Base-by-base conservation (phyloP, 2,888 invertebrate genomes). In the Cyrtodaria siliqua region DNA sequence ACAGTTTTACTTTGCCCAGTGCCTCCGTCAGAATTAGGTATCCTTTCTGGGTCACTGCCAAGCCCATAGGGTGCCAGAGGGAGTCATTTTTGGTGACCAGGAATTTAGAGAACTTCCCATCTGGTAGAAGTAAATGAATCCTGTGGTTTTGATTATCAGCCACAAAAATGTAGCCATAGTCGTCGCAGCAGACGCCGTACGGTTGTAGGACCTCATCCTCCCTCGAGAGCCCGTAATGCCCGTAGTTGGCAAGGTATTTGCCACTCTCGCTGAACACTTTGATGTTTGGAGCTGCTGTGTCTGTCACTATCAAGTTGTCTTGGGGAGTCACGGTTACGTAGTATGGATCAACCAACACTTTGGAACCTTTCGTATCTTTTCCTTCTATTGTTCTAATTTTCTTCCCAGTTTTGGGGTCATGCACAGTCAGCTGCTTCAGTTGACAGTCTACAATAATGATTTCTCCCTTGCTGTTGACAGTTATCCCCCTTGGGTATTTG, bases 401-500 rank as follows among this genome's bases (percentile, higher is more conserved):
- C 9, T 78, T 57, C 1, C 90, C 90, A 12, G 75, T 83, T 62
- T 79, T 73, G 0, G 86, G 82, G 42, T 89, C 85, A 70, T 88
- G 87, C 6, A 91, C 77, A 14, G 89, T 90, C 6, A 91, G 70
- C 44, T 82, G 83, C n/a, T 79, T 75, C 1, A 83, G 68, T 12
- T 84, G 83, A 42, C 89, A 86, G 70, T 92, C 92, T 1, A 91
- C 85, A n/a, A 91, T 88, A 27, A 91, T 83, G n/a, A 91, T 84
- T 40, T 89, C 85, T 16, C 87, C 87, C 18, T 83, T 80, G 6
- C 64, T 78, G 59, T 83, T 89, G 0, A 80, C 80, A 1, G 90
- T 84, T 55, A 92, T 85, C 2, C 92, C 92, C 63, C 91, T 85
- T 20, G 92, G 91, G 75, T 90, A 86, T 61, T 88, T 84, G 26